Percentiles rank a stretch among this genome's conserved stretches.
Evolutionary conservation across 2,797 vertebrate species (phyloP).

Genomic region (Chromobotia macracanthus): DNA sequence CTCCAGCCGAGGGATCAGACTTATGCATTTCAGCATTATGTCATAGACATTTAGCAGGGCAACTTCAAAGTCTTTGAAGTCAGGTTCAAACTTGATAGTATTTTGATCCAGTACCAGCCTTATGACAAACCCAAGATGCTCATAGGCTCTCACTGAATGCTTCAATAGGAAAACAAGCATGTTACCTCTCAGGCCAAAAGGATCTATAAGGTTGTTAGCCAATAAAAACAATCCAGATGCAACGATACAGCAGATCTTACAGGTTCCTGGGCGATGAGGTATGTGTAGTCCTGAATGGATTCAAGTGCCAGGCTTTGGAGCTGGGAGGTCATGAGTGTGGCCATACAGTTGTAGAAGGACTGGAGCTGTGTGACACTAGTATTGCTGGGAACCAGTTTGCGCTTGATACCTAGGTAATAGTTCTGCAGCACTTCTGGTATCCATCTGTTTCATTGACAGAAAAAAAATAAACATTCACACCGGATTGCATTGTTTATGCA

Average conservation of each 20-base stretch:
- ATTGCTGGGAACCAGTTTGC: slow-evolving; percentile 74
- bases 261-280: slow-evolving; percentile 77
- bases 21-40: slow-evolving; percentile 80
- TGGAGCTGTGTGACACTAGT: slow-evolving; percentile 72
- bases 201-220: neutral
- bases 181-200: neutral
- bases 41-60: slow-evolving; percentile 79
- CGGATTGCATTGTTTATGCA: neutral
- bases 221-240: neutral
- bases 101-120: slow-evolving; percentile 79
- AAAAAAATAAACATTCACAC: neutral
- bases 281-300: slow-evolving; percentile 84
- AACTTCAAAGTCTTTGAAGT: slow-evolving; percentile 77
- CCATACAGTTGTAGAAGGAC: slow-evolving; percentile 83
- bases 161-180: slow-evolving; percentile 50
- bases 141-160: slow-evolving; percentile 75
- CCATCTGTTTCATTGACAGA: slow-evolving; percentile 76
- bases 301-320: slow-evolving; percentile 81
- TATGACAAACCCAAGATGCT: slow-evolving; percentile 84
- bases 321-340: slow-evolving; percentile 84
- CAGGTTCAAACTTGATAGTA: slow-evolving; percentile 82
- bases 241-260: slow-evolving; percentile 69
- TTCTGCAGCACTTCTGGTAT: slow-evolving; percentile 83
- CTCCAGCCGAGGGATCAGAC: slow-evolving; percentile 83
- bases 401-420: slow-evolving; percentile 78